Conservation (phyloP, 2,797 vertebrate genomes). For the Manis pentadactyla region DNA sequence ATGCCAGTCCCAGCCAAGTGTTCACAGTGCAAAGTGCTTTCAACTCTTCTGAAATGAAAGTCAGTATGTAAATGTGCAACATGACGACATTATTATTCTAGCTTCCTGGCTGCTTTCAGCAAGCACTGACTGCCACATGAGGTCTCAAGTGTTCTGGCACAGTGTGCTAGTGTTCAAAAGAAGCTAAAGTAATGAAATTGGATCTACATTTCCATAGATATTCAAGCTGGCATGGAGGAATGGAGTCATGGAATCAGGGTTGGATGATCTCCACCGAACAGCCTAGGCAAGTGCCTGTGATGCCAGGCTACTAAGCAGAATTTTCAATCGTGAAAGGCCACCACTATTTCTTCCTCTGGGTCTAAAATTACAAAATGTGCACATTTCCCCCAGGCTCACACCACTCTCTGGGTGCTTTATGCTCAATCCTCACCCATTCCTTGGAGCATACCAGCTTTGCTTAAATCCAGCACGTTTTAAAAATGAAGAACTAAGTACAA, state of each 20-base stretch:
- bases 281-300: slow-evolving; percentile 73
- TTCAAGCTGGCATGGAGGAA: slow-evolving; percentile 78
- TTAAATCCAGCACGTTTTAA: slow-evolving; percentile 46
- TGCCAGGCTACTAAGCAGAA: slow-evolving; percentile 82
- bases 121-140: slow-evolving; percentile 80
- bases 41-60: slow-evolving; percentile 72
- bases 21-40: slow-evolving; percentile 70
- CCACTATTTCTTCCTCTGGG: slow-evolving; percentile 66
- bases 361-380: slow-evolving; percentile 70
- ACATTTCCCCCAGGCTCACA: slow-evolving; percentile 49
- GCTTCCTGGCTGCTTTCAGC: slow-evolving; percentile 80
- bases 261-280: slow-evolving; percentile 81
- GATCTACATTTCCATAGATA: slow-evolving; percentile 80
- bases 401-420: slow-evolving; percentile 15
- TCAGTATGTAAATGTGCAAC: slow-evolving; percentile 83
- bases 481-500: slow-evolving; percentile 27
- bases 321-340: slow-evolving; percentile 79
- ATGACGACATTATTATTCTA: slow-evolving; percentile 80
- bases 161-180: slow-evolving; percentile 76
- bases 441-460: slow-evolving; percentile 30
- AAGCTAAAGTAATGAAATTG: slow-evolving; percentile 81
- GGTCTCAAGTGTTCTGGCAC: slow-evolving; percentile 83
- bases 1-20: slow-evolving; percentile 68
- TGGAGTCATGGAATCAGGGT: slow-evolving; percentile 77
- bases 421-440: slow-evolving; percentile 7